These are phyloP conservation scores for Arizona elegans DNA, from an alignment of 2,113 vertebrate species.

Conservation along the genomic window DNA sequence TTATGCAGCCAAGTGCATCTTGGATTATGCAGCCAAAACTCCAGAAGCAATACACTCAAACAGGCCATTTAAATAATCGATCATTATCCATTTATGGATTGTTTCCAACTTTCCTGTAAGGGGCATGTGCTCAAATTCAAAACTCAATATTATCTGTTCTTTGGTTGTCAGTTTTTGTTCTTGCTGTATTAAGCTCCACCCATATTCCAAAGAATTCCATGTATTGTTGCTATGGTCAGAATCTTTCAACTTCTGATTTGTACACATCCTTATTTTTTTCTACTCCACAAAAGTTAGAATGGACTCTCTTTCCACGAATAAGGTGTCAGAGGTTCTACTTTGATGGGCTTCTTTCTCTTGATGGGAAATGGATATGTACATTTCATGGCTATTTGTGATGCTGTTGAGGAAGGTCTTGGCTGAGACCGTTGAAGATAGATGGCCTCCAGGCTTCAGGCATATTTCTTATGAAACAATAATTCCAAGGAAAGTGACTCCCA, in stretches of 20 bases:
- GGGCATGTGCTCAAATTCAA: not conserved
- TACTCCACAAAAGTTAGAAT: not conserved
- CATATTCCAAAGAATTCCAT: conserved; percentile 1
- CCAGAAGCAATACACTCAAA: no score
- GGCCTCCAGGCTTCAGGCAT: not conserved
- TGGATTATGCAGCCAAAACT: no score
- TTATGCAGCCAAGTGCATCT: no score
- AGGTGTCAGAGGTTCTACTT: not conserved
- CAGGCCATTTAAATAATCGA: no score
- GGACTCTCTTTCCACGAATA: not conserved
- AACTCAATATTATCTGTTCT: not conserved
- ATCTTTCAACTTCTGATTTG: not conserved
- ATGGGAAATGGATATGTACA: not conserved
- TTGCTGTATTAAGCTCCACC: not conserved
- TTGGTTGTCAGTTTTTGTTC: not conserved
- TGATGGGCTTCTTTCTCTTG: not conserved
- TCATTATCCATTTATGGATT: not conserved
- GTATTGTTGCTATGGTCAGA: not conserved
- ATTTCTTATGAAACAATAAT: conserved; percentile 38
- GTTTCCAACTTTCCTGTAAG: not conserved
- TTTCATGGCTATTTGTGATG: not conserved
- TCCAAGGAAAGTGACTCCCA: conserved; percentile 30
- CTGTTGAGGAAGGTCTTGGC: not conserved
- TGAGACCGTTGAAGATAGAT: not conserved
- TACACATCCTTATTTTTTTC: not conserved